Conservation (phyloP, 2,888 invertebrate species). For the Mimumesa dahlbomi region DNA sequence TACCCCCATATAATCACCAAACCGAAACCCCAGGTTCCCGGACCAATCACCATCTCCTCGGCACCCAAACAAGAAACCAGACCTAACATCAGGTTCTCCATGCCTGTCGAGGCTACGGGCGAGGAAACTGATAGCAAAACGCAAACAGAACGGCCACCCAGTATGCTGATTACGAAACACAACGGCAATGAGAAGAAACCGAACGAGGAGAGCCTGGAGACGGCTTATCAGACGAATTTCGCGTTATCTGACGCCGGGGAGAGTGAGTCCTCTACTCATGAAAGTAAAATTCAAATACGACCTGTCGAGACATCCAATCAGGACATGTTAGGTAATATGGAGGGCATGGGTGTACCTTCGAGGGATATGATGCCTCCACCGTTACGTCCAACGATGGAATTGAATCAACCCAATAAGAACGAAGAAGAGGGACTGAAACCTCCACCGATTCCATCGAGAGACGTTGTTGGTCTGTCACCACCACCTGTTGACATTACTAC, state of each 20-base stretch:
- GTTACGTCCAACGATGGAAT: conserved; percentile 44
- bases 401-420: conserved; percentile 58
- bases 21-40: conserved; percentile 71
- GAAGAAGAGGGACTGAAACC: conserved; percentile 72
- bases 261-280: conserved; percentile 31
- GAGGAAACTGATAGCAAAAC: conserved; percentile 71
- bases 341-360: conserved; percentile 65
- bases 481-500: conserved; percentile 75
- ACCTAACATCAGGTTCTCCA: conserved; percentile 71
- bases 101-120: conserved; percentile 70
- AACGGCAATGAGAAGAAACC: conserved; percentile 45
- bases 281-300: conserved; percentile 14
- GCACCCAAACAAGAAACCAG: conserved; percentile 53
- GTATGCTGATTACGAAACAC: conserved; percentile 63
- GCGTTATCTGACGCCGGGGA: conserved; percentile 59
- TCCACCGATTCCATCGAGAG: conserved; percentile 71
- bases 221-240: conserved; percentile 73
- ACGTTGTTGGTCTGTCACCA: conserved; percentile 76
- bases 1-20: conserved; percentile 76
- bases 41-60: conserved; percentile 71
- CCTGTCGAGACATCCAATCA: conserved; percentile 41
- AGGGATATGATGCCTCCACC: conserved; percentile 76
- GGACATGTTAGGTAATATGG: conserved; percentile 25
- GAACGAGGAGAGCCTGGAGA: conserved; percentile 67
- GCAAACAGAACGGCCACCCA: conserved; percentile 74